Evolutionary conservation across 2,888 invertebrate genomes (phyloP), one percentile per base, ranked within the genome.

Genomic region (Electrophaes corylata): DNA sequence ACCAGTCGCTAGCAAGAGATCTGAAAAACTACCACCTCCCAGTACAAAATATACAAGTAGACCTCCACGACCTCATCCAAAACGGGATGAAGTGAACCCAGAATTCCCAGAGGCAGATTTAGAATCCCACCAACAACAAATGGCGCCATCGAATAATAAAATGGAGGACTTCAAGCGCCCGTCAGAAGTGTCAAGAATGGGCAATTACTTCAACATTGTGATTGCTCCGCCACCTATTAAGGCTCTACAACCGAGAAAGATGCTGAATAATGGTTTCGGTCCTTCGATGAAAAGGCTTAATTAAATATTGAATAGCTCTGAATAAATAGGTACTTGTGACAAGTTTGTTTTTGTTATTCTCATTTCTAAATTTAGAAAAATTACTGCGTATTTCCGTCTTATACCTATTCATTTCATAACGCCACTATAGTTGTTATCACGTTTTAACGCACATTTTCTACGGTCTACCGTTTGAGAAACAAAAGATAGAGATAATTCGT

Each of bases 171-270:
- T 69, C 50, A 86, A 84, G 66, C 73, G 80, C n/a, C 72, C 75
- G 4, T 70, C 80, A 0, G 91, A 91, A 44, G 71, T 86, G 0
- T 86, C 90, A 2, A 75, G 91, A 57, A 88, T 91, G 90, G 91
- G 91, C 10, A 91, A 91, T 72, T 91, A 91, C 66, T 91, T 91
- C 64, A 90, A 91, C 62, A 91, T 91, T 18, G 91, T 91, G 26
- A 91, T 91, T 43, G 91, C 91, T 0, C 91, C 91, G 1, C 91
- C 91, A 1, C 91, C 89, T 1, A 88, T 91, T 39, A 88, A 88
- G 67, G 79, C 90, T 2, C 57, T 90, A 10, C 89, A 88, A 51
- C 88, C 91, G 1, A 78, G 91, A 47, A 90, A 91, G 72, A 65
- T 85, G 46, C 20, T 79, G 37, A 78, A 69, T 26, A 84, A 84